phyloP scores from a whole-genome alignment of 2,113 vertebrate species.

The Cheirogaleus medius region DNA sequence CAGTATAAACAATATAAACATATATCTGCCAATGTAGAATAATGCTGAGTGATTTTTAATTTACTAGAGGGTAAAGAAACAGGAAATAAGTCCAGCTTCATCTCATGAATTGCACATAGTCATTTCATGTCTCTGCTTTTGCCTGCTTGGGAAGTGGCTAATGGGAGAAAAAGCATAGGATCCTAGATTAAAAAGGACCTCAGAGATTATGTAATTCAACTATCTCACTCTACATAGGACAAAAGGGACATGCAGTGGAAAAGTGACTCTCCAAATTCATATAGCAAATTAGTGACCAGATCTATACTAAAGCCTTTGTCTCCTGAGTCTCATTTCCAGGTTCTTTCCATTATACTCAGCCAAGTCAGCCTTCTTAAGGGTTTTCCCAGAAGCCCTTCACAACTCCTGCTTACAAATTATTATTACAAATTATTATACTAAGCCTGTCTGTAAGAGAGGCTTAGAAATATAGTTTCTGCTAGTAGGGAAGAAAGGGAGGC shows the following conservation, averaged over 20 bases:
- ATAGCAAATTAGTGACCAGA: not conserved
- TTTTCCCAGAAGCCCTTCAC: not conserved
- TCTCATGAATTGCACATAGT: not conserved
- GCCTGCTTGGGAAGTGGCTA: not conserved
- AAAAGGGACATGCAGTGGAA: not conserved
- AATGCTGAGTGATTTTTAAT: not conserved
- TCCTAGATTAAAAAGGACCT: constrained; percentile 32
- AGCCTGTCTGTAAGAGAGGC: not conserved
- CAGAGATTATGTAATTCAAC: not conserved
- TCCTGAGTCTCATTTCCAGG: not conserved
- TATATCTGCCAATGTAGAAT: not conserved
- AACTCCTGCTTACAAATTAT: constrained; percentile 6
- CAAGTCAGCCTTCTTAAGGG: constrained; percentile 27
- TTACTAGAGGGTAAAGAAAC: not conserved
- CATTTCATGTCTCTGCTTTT: not conserved
- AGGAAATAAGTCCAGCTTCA: not conserved
- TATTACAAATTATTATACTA: no score
- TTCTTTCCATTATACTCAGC: not conserved
- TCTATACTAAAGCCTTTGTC: not conserved
- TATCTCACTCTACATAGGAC: not conserved
- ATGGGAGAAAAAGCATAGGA: not conserved
- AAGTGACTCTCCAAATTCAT: not conserved
- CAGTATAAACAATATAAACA: not conserved
- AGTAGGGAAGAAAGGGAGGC: not conserved
- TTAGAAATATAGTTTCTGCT: constrained; percentile 15